Conservation (phyloP, 1,140 invertebrate genomes). For the Trichonephila inaurata region DNA sequence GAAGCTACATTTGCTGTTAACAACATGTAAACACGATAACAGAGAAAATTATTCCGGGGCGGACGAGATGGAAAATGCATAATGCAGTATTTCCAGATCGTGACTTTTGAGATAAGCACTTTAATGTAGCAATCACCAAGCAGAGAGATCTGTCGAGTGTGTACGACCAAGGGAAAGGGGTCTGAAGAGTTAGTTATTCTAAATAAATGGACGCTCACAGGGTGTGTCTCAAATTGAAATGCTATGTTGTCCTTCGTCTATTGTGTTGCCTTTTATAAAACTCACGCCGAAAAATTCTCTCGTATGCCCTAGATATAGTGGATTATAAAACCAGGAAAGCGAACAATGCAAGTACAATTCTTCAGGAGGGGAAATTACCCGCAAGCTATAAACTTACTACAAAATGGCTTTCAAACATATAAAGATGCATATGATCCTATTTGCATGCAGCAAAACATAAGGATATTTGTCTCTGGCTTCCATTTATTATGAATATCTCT, state of each 20-base stretch:
- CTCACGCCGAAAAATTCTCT: slow-evolving; percentile 10
- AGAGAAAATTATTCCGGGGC: background rate
- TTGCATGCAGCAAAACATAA: background rate
- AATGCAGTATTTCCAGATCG: background rate
- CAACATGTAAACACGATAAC: background rate
- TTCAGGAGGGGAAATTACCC: background rate
- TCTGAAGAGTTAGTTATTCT: background rate
- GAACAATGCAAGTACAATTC: background rate
- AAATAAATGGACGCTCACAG: slow-evolving; percentile 34
- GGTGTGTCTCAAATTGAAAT: slow-evolving; percentile 53
- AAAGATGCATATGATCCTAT: slow-evolving; percentile 10
- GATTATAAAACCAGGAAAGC: slow-evolving; percentile 40
- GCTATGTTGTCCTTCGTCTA: background rate
- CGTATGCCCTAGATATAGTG: slow-evolving; percentile 23
- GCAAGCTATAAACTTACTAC: background rate
- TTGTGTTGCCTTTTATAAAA: slow-evolving; percentile 28
- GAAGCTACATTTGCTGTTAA: background rate
- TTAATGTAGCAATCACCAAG: background rate
- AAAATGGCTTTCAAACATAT: background rate
- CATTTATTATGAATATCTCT: background rate
- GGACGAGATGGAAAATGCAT: background rate
- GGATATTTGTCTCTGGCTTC: background rate
- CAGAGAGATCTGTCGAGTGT: background rate
- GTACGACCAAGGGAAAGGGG: background rate
- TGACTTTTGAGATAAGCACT: slow-evolving; percentile 12